Evolutionary conservation across 2,888 invertebrate species (phyloP).

Genomic region (Nematopogon swammerdamellus): DNA sequence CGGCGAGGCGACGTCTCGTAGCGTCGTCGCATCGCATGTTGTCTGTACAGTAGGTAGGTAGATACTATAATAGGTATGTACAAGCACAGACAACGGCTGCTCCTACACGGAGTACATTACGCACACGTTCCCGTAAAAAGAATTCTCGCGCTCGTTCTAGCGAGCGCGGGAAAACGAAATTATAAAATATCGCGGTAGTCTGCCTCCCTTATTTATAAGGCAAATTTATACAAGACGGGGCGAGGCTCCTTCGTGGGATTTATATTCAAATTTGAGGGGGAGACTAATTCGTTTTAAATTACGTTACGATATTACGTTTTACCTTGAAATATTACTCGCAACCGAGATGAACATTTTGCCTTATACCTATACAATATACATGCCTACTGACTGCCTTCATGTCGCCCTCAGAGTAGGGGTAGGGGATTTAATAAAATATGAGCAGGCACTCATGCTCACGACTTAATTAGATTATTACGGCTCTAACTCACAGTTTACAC

Average conservation of each 20-base stretch:
- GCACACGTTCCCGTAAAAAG: conserved; percentile 19
- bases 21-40: no score
- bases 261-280: conserved; percentile 53
- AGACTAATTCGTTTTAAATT: conserved; percentile 56
- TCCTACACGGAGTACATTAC: not conserved
- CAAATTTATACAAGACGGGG: conserved; percentile 23
- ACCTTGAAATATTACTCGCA: conserved; percentile 35
- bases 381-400: no score
- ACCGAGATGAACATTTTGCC: conserved; percentile 29
- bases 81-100: no score
- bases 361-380: not conserved
- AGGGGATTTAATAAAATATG: conserved; percentile 37
- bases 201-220: conserved; percentile 25
- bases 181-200: conserved; percentile 34
- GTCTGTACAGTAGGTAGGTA: no score
- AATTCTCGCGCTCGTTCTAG: conserved; percentile 28
- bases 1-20: no score
- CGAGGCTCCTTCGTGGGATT: conserved; percentile 38
- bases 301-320: conserved; percentile 51
- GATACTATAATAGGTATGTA: no score
- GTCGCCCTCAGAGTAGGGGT: conserved; percentile 9
- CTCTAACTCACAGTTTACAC: not conserved
- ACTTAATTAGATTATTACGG: conserved; percentile 14
- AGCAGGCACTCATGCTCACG: conserved; percentile 22
- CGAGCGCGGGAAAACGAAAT: conserved; percentile 27